Percentiles rank a stretch among this genome's conserved stretches.
phyloP scores from a whole-genome alignment of 2,797 vertebrate species.

The Parambassis ranga region DNA sequence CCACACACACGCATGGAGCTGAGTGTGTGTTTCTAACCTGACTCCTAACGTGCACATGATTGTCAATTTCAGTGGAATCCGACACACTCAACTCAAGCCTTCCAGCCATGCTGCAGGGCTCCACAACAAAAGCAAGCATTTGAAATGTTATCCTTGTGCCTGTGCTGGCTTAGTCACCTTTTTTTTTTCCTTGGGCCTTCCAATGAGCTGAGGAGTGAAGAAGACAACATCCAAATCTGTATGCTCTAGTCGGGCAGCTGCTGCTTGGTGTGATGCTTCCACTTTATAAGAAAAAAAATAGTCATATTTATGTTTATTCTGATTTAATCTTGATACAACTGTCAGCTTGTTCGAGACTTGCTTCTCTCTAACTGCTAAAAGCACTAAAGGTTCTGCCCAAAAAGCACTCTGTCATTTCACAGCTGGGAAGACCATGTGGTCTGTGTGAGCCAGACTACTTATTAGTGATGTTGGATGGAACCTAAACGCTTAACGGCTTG shows the following conservation, averaged over 20 bases:
- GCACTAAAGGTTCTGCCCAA: neutral
- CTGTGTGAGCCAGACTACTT: constrained; percentile 8
- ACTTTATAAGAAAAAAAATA: neutral
- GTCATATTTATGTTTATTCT: too few species aligned
- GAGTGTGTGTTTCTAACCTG: too few species aligned
- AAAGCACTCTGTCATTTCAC: neutral
- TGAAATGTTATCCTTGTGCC: constrained; percentile 26
- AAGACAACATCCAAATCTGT: constrained; percentile 23
- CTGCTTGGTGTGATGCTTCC: neutral
- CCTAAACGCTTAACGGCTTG: constrained; percentile 33
- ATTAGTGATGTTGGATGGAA: constrained; percentile 8
- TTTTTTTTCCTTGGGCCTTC: constrained; percentile 17
- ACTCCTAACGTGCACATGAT: neutral
- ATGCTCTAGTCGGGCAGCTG: neutral
- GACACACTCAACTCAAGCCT: constrained; percentile 15
- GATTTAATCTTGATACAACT: too few species aligned
- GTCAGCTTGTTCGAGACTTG: too few species aligned
- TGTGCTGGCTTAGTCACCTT: constrained; percentile 16
- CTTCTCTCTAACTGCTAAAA: too few species aligned
- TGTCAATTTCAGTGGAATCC: constrained; percentile 8
- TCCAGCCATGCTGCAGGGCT: constrained; percentile 29
- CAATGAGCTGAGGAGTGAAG: constrained; percentile 15
- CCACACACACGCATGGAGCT: neutral
- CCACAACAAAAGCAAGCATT: constrained; percentile 22
- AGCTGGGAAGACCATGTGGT: constrained; percentile 6